phyloP scores from a whole-genome alignment of 2,888 invertebrate species.

The Lissonota sp. region DNA sequence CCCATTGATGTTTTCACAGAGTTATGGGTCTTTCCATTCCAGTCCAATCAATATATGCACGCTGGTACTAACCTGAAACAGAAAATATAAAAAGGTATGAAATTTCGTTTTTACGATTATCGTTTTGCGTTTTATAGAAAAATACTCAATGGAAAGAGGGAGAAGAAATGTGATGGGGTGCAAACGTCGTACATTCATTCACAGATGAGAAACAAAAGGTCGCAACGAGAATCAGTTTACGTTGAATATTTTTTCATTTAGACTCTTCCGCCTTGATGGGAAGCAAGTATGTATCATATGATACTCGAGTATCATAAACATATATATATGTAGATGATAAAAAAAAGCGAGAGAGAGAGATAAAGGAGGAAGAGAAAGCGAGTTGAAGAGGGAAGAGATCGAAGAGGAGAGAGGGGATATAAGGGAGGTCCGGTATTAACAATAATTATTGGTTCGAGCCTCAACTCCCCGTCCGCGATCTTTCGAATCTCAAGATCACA shows the following conservation, averaged over 20 bases:
- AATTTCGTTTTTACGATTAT: not conserved
- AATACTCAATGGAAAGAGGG: not conserved
- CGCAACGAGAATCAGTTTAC: too few relatives aligned
- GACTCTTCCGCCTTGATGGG: too few relatives aligned
- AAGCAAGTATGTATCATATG: conserved; percentile 22
- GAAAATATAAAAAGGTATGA: conserved; percentile 38
- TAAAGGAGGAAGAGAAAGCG: conserved; percentile 59
- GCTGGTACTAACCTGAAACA: conserved; percentile 50
- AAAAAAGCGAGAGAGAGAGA: conserved; percentile 43
- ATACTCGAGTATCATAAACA: conserved; percentile 17
- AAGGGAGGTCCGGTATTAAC: conserved; percentile 79
- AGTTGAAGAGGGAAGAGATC: conserved; percentile 17
- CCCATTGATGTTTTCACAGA: too few relatives aligned
- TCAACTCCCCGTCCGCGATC: conserved; percentile 81
- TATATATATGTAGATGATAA: not conserved
- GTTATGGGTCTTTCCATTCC: too few relatives aligned
- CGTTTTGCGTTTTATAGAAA: conserved; percentile 7
- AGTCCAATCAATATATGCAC: not conserved
- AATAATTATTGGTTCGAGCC: conserved; percentile 84
- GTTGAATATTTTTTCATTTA: not conserved
- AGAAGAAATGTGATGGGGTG: not conserved
- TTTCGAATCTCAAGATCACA: conserved; percentile 83
- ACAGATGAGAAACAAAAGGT: too few relatives aligned
- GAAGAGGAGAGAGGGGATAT: conserved; percentile 53
- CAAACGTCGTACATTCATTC: too few relatives aligned